Percentiles rank a stretch among this genome's conserved stretches.
Evolutionary conservation across 2,888 invertebrate species (phyloP).

Genomic region (Rhyacophila evoluta): DNA sequence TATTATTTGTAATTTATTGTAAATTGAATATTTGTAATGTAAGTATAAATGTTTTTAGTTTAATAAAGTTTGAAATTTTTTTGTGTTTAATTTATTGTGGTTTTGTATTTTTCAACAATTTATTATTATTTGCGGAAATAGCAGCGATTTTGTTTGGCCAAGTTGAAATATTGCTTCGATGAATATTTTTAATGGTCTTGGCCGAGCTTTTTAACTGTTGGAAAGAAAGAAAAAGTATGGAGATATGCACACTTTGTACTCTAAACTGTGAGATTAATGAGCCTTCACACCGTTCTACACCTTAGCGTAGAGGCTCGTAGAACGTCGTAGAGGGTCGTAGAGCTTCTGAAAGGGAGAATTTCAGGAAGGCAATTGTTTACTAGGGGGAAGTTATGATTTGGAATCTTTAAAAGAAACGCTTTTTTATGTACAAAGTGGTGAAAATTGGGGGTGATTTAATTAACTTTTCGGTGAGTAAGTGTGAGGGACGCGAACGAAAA

Average conservation of each 20-base stretch:
- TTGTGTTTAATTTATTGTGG: no score
- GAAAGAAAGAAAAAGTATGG: background rate
- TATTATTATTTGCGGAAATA: background rate
- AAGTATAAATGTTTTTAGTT: no score
- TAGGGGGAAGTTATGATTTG: conserved; percentile 39
- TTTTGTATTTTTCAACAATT: background rate
- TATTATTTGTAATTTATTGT: no score
- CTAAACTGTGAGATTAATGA: conserved; percentile 39
- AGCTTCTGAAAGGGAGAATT: background rate
- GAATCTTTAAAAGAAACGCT: conserved; percentile 43
- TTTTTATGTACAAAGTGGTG: conserved; percentile 28
- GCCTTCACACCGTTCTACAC: conserved; percentile 41
- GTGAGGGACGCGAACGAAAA: background rate
- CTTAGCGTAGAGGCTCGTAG: conserved; percentile 19
- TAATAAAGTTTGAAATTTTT: no score
- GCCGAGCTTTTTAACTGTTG: conserved; percentile 1
- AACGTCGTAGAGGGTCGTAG: no score
- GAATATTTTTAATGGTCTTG: background rate
- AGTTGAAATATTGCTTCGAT: background rate
- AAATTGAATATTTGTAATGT: no score
- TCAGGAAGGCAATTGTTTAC: background rate
- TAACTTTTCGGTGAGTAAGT: background rate
- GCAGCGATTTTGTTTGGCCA: background rate
- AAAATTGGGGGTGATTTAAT: conserved; percentile 1
- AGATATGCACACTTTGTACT: conserved; percentile 29